These are phyloP conservation scores for Caenorhabditis briggsae DNA, from an alignment of 1,140 invertebrate genomes.

Conservation along the genomic window DNA sequence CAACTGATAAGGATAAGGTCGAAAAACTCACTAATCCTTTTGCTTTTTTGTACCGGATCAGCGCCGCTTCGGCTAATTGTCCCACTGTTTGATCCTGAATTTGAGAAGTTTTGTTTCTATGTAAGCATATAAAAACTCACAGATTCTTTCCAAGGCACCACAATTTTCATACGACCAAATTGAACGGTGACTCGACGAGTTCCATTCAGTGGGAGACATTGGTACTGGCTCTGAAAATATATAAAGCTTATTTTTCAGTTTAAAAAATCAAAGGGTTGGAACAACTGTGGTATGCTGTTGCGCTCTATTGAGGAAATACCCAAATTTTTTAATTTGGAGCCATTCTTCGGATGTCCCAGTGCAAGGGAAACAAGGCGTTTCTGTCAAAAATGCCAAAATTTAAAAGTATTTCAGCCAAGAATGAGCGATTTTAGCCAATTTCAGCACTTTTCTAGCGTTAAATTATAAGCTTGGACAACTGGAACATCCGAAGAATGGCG, in stretches of 20 bases:
- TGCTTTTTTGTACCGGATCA: slow-evolving; percentile 19
- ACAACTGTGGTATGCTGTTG: too few relatives aligned
- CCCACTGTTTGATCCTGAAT: slow-evolving; percentile 37
- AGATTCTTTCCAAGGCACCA: slow-evolving; percentile 31
- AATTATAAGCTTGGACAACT: too few relatives aligned
- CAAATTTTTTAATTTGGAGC: not conserved
- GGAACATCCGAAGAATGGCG: too few relatives aligned
- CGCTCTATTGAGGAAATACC: not conserved
- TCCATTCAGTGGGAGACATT: slow-evolving; percentile 45
- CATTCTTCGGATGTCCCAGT: too few relatives aligned
- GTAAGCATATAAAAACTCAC: not conserved
- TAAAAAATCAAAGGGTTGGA: too few relatives aligned
- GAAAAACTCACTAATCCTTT: slow-evolving; percentile 7
- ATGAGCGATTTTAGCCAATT: too few relatives aligned
- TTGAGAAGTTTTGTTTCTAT: not conserved
- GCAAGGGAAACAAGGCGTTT: too few relatives aligned
- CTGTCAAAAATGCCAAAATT: too few relatives aligned
- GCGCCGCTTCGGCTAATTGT: slow-evolving; percentile 17
- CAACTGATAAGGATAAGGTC: not conserved
- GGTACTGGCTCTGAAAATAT: slow-evolving; percentile 60
- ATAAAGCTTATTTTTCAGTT: not conserved
- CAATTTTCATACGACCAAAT: slow-evolving; percentile 37
- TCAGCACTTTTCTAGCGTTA: too few relatives aligned
- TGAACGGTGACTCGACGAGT: slow-evolving; percentile 36
- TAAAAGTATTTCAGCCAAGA: too few relatives aligned